Evolutionary conservation across 1,140 invertebrate species (phyloP).

Genomic region (Apis mellifera): Amel_HAv3.1 CM009931.2:22717501-22718000

Average conservation of each 20-base stretch:
- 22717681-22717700: too few species aligned
- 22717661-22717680: slow-evolving; percentile 27
- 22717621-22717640: background rate
- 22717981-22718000: background rate
- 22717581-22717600: background rate
- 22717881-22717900: background rate
- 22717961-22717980: too few species aligned
- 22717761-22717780: background rate
- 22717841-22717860: background rate
- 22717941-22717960: background rate
- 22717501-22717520: too few species aligned
- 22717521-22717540: too few species aligned
- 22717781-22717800: background rate
- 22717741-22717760: slow-evolving; percentile 16
- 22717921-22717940: too few species aligned
- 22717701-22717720: slow-evolving; percentile 38
- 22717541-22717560: too few species aligned
- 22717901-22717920: background rate
- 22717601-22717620: background rate
- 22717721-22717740: slow-evolving; percentile 14
- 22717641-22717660: background rate
- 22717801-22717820: background rate
- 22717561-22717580: too few species aligned
- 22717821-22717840: background rate
- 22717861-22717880: slow-evolving; percentile 8